Percentiles rank a stretch among this genome's conserved stretches.
phyloP scores from a whole-genome alignment of 2,797 vertebrate genomes.

The Chelon auratus region DNA sequence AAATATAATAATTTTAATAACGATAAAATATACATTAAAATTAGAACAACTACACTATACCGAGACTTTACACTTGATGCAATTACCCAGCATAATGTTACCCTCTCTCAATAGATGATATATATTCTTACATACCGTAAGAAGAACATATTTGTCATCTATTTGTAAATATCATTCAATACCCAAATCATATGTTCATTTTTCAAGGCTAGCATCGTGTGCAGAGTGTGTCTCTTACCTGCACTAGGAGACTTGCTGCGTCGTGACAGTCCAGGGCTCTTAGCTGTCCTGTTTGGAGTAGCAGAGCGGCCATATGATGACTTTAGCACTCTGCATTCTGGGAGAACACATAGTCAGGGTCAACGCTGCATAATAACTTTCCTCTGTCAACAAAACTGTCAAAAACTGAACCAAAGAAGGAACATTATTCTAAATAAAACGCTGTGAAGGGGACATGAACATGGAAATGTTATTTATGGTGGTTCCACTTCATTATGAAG shows the following conservation, averaged over 20 bases:
- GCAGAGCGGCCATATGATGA: constrained; percentile 87
- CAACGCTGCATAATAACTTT: constrained; percentile 42
- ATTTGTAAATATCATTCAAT: background rate
- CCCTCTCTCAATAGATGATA: constrained; percentile 6
- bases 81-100: constrained; percentile 41
- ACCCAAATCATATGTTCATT: background rate
- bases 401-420: constrained; percentile 9
- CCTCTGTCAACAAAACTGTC: background rate
- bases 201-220: background rate
- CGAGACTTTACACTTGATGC: constrained; percentile 10
- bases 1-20: background rate
- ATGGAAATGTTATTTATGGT: background rate
- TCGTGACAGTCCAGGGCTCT: constrained; percentile 89
- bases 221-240: constrained; percentile 78
- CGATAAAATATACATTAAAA: background rate
- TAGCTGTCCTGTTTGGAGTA: constrained; percentile 81
- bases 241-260: constrained; percentile 94
- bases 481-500: background rate
- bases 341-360: constrained; percentile 37
- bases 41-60: background rate
- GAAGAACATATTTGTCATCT: background rate
- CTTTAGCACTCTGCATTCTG: constrained; percentile 94
- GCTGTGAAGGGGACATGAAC: constrained; percentile 10
- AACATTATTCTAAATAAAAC: background rate
- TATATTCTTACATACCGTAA: too few species aligned